Conservation (phyloP, 2,888 invertebrate genomes). For the Cataglyphis livida region DNA sequence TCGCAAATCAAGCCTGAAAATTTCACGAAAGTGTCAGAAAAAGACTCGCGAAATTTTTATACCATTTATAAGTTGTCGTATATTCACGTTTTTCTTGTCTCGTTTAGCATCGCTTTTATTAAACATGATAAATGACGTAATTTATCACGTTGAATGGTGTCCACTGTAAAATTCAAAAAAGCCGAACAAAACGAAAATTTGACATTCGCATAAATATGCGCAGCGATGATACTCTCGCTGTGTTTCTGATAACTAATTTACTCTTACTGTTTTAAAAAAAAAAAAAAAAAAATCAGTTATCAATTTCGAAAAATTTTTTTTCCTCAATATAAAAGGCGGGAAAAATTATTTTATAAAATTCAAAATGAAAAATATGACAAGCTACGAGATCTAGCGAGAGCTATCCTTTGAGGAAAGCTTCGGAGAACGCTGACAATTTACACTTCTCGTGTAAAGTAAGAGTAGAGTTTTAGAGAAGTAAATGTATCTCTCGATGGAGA, state of each 20-base stretch:
- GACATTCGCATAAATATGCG: neutral
- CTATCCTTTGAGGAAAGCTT: neutral
- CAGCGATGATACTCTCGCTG: neutral
- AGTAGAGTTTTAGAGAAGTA: neutral
- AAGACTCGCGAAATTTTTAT: constrained; percentile 28
- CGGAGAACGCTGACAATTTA: neutral
- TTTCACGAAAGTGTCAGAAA: constrained; percentile 22
- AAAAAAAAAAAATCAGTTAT: neutral
- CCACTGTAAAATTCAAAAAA: constrained; percentile 18
- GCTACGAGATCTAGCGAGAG: neutral
- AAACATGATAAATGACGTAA: constrained; percentile 47
- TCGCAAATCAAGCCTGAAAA: constrained; percentile 25
- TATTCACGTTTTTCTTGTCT: constrained; percentile 47
- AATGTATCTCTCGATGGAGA: constrained; percentile 11
- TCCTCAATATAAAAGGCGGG: neutral
- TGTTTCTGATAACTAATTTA: neutral
- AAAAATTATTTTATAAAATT: neutral
- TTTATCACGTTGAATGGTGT: constrained; percentile 42
- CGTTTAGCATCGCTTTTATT: constrained; percentile 36
- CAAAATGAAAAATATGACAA: neutral
- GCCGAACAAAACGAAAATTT: constrained; percentile 12
- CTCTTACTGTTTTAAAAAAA: neutral
- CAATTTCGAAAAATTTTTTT: neutral
- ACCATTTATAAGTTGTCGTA: constrained; percentile 41
- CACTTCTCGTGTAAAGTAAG: neutral